Evolutionary conservation across 2,797 vertebrate species (phyloP).

Genomic region (Sebastes wilsoni): DNA sequence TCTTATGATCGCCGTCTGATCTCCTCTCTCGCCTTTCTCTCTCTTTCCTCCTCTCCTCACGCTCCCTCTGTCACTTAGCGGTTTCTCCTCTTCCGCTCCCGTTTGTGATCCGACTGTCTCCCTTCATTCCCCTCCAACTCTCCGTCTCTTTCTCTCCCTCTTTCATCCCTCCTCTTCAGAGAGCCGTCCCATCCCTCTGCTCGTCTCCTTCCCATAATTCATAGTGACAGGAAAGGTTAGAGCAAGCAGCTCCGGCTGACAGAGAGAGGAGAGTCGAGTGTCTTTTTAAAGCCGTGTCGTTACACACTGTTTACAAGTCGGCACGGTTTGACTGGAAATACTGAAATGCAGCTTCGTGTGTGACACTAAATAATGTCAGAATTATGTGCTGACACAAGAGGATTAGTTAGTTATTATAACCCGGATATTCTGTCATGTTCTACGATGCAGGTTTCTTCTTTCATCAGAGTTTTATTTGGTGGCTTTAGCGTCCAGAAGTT

Average conservation of each 20-base stretch:
- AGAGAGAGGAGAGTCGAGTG: conserved; percentile 17
- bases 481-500: rapidly evolving
- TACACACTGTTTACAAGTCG: conserved; percentile 41
- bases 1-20: conserved; percentile 36
- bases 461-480: not conserved
- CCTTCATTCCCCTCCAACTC: conserved; percentile 38
- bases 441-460: not conserved
- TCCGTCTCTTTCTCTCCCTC: not conserved
- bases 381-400: not conserved
- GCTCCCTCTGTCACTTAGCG: conserved; percentile 7
- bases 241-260: conserved; percentile 31
- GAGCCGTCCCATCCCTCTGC: conserved; percentile 37
- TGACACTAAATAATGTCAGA: not conserved
- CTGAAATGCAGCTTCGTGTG: not conserved
- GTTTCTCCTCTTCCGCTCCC: not conserved
- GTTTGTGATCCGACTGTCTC: conserved; percentile 38
- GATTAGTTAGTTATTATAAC: not conserved
- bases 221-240: conserved; percentile 74
- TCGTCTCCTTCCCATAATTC: conserved; percentile 59
- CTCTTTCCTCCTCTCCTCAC: not conserved
- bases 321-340: conserved; percentile 1
- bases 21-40: not conserved
- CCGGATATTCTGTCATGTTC: not conserved
- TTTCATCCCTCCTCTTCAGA: conserved; percentile 56
- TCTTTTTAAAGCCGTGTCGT: conserved; percentile 36